Conservation (phyloP, 2,113 vertebrate genomes). For the Meles meles region DNA sequence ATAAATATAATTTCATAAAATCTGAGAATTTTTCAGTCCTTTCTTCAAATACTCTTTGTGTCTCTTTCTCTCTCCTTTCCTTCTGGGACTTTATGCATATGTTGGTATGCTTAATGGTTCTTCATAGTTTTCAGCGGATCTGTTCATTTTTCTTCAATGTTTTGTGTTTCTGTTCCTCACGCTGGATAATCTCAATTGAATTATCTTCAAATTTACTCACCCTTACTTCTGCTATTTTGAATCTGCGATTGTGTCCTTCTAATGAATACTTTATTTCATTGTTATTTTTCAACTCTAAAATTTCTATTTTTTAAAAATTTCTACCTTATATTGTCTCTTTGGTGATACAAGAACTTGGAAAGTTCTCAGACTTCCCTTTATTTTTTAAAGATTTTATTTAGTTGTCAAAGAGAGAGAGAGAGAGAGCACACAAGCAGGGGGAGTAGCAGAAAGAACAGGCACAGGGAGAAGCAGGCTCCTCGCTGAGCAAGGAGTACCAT, state of each 20-base stretch:
- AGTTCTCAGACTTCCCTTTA: not conserved
- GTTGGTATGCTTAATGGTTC: not conserved
- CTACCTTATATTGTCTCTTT: not conserved
- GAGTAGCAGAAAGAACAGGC: too few species aligned
- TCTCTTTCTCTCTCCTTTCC: not conserved
- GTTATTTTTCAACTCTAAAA: not conserved
- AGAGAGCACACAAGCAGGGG: too few species aligned
- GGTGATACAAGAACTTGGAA: not conserved
- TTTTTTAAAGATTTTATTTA: not conserved
- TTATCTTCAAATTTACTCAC: not conserved
- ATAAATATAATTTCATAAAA: not conserved
- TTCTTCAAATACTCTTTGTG: not conserved
- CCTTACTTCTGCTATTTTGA: not conserved
- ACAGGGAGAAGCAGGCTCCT: too few species aligned
- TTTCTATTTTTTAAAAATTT: not conserved
- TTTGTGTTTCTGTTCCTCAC: not conserved
- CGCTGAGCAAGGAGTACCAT: too few species aligned
- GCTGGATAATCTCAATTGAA: not conserved
- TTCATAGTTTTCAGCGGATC: not conserved
- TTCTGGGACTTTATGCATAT: not conserved
- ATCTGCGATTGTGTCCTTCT: not conserved
- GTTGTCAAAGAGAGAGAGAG: too few species aligned
- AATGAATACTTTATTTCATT: not conserved
- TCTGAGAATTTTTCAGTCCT: not conserved
- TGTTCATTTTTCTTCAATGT: not conserved